A percentile compares a stretch with the other conserved stretches of the same genome.
Conservation (phyloP, 2,888 invertebrate species). For the Lumbricus terrestris region DNA sequence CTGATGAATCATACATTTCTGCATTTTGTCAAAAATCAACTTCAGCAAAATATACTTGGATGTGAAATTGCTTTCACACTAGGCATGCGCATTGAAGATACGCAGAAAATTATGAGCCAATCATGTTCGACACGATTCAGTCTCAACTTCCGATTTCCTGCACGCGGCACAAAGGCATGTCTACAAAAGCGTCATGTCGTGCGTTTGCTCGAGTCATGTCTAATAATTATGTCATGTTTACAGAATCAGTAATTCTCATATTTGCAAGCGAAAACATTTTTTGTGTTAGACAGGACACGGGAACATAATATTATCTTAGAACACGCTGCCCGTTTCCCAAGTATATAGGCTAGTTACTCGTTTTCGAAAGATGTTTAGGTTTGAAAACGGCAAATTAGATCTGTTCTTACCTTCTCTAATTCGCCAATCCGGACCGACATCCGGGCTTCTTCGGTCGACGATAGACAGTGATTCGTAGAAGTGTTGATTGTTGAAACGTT, state of each 20-base stretch:
- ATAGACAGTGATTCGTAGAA: neutral
- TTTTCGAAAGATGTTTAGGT: neutral
- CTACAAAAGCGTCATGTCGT: neutral
- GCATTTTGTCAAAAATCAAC: too few species aligned
- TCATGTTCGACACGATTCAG: neutral
- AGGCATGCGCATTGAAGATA: too few species aligned
- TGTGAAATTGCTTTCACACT: too few species aligned
- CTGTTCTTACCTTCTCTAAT: neutral
- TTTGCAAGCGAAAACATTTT: too few species aligned
- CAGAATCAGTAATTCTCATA: too few species aligned
- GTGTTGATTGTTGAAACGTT: neutral
- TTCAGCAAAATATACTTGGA: too few species aligned
- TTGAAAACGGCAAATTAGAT: neutral
- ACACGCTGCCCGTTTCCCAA: neutral
- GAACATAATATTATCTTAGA: too few species aligned
- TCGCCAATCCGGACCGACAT: neutral
- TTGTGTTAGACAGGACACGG: too few species aligned
- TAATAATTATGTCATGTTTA: too few species aligned
- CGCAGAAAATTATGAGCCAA: neutral
- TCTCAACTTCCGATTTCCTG: neutral
- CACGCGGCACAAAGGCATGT: neutral
- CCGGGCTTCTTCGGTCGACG: neutral
- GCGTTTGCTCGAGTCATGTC: too few species aligned
- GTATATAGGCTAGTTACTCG: neutral
- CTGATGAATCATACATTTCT: too few species aligned